Evolutionary conservation across 1,140 invertebrate species (phyloP), one percentile per base, ranked within the genome.

Genomic region (Psilanteris sp.): DNA sequence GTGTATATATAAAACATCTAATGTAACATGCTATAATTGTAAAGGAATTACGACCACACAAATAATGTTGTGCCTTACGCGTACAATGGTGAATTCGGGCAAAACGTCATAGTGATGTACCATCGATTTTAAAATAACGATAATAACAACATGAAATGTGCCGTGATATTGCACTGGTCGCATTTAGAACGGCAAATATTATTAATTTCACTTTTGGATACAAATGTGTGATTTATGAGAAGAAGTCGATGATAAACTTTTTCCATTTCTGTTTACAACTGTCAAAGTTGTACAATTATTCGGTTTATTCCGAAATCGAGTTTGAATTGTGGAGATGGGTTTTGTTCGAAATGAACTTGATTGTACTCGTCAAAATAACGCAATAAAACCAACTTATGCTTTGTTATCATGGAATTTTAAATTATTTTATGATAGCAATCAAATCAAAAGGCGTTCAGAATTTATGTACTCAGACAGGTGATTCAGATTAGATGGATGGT

Each of bases 81-180:
- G 6, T 20, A 26, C 29, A 55, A 55, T 26, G 14, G 11, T 18
- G 15, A 55, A 55, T 55, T 55, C 41, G 50, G 39, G 29, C 32
- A 6, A 29, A 36, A 20, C 41, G 50, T 55, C 50, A 55, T 39
- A 39, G 50, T 39, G 20, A 34, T 11, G n/a, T 26, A 29, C 8
- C 24, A 55, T 55, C 24, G 50, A 55, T 55, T 55, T 36, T 41
- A 20, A 8, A 16, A 29, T 41, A 55, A 55, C 50, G 41, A 55
- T 22, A 55, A 55, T 55, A 55, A 55, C 50, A 39, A 48, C 44
- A 48, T 48, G 32, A 48, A 15, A 32, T 11, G 16, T 11, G 32
- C 4, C 9, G 10, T 14, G 29, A 32, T 48, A 48, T 46, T 46
- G 15, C 44, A 20, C 3, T 15, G 15, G 15, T 50, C 11, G 34